phyloP scores from a whole-genome alignment of 1,140 invertebrate species.

The Pomacea maculata region DNA sequence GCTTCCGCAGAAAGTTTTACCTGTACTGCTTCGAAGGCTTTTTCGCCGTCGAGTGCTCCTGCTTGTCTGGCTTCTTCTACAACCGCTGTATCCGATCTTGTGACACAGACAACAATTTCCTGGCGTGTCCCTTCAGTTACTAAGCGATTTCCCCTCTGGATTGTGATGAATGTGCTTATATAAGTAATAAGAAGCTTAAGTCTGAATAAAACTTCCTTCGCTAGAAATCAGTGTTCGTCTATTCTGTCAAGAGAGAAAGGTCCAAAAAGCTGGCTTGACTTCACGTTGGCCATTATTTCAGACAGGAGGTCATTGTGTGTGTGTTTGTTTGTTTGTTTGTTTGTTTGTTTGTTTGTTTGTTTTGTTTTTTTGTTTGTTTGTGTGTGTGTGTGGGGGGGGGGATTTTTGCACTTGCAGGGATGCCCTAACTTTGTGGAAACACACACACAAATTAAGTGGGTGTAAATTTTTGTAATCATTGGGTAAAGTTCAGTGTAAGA shows the following conservation, averaged over 20 bases:
- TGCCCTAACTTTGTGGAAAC: not conserved
- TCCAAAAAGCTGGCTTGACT: too few species aligned
- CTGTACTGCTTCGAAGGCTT: conserved; percentile 32
- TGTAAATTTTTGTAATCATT: not conserved
- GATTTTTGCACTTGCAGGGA: not conserved
- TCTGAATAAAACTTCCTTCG: too few species aligned
- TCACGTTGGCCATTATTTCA: too few species aligned
- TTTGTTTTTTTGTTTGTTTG: not conserved
- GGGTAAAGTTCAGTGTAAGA: not conserved
- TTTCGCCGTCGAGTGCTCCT: conserved; percentile 32
- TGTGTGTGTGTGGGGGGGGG: not conserved
- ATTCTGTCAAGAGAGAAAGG: too few species aligned
- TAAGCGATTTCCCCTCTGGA: not conserved
- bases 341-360: not conserved
- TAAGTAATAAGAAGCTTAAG: too few species aligned
- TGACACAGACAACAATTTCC: conserved; percentile 24
- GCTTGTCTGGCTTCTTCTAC: conserved; percentile 29
- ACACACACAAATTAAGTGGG: too few species aligned
- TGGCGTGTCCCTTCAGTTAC: conserved; percentile 18
- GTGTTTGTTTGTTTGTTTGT: not conserved
- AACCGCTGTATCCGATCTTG: conserved; percentile 26
- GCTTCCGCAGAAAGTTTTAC: conserved; percentile 19
- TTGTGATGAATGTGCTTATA: too few species aligned
- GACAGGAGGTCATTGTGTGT: not conserved
- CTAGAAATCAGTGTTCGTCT: too few species aligned